Evolutionary conservation across 30 jellyfish, hydroid and myxozoan species (phyloP), one percentile per base, ranked within the genome.

Genomic region (Haliclystus octoradiatus): DNA sequence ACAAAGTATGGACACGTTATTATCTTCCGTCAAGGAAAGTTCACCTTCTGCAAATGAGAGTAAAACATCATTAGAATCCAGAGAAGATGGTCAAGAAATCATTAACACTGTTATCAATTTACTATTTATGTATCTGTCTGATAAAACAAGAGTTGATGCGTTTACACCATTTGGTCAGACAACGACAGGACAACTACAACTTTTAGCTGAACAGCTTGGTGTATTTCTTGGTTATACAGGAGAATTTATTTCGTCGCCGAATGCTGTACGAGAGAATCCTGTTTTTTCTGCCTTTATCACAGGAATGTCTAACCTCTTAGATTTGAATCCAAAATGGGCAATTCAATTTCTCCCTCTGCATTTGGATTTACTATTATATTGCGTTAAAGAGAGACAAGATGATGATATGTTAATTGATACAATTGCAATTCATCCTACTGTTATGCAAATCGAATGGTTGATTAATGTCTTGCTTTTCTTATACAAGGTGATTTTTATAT

Each of bases 381-480:
- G 89, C 62, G 28, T 23, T 34, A 66, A 32, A 5, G 34, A 22
- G 9, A 31, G 40, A 25, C 77, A 73, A 13, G 65, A 60, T 22
- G 35, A 14, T n/a, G 19, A 26, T 25, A 50, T 26, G 23, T 2
- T 4, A 7, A 34, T 71, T 27, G 47, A 19, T 5, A 15, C 15
- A 3, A 31, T 28, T 7, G 73, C 65, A 34, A 34, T 40, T 22
- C 14, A 46, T 13, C 69, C 65, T 1, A 75, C 47, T 26, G 33
- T 75, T 9, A 35, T 14, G 14, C 49, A 26, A 22, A 22, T 75
- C 40, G 86, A 82, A 78, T 60, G 67, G 65, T 12, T 91, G 99
- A 94, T 86, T 82, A 5, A 77, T 79, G 84, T 68, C 85, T 69
- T 91, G 19, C 82, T 91, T 5, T 61, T 82, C 62, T 70, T 91